Percentiles rank a stretch among this genome's conserved stretches.
Evolutionary conservation across 2,113 vertebrate species (phyloP).

Genomic region (Thalassoma bifasciatum): DNA sequence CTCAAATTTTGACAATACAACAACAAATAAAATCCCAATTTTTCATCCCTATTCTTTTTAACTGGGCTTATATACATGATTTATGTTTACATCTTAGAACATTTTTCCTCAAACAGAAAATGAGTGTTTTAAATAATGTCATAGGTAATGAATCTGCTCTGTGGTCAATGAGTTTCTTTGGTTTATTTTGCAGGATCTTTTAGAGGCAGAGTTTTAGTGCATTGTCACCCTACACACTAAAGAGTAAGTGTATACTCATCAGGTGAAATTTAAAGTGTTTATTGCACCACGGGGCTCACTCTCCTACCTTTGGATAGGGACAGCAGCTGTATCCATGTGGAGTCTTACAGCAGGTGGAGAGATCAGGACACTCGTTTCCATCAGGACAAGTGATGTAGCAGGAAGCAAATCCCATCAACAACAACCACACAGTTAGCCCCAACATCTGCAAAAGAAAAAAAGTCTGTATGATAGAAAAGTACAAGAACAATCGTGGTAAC

Average conservation of each 20-base stretch:
- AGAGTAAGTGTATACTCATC: neutral
- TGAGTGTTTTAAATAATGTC: too few species aligned
- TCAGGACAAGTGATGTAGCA: slow-evolving; percentile 72
- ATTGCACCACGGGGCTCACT: slow-evolving; percentile 40
- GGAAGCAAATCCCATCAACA: slow-evolving; percentile 44
- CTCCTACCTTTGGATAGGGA: slow-evolving; percentile 70
- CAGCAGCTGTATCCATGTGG: slow-evolving; percentile 74
- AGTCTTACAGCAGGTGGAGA: slow-evolving; percentile 72
- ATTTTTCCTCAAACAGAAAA: too few species aligned
- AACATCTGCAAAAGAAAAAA: slow-evolving; percentile 67
- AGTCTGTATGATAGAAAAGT: neutral
- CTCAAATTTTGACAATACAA: too few species aligned
- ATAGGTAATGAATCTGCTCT: too few species aligned
- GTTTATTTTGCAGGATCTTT: too few species aligned
- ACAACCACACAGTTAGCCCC: slow-evolving; percentile 39
- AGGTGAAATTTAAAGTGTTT: neutral
- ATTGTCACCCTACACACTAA: neutral
- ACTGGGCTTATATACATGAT: too few species aligned
- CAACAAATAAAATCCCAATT: too few species aligned
- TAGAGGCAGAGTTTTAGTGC: too few species aligned
- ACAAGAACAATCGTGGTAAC: too few species aligned
- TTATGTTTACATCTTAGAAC: too few species aligned
- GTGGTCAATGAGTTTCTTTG: too few species aligned
- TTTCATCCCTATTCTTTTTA: too few species aligned
- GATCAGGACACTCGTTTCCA: slow-evolving; percentile 53